phyloP scores from a whole-genome alignment of 2,888 invertebrate species.

The Tridacna gigas region DNA sequence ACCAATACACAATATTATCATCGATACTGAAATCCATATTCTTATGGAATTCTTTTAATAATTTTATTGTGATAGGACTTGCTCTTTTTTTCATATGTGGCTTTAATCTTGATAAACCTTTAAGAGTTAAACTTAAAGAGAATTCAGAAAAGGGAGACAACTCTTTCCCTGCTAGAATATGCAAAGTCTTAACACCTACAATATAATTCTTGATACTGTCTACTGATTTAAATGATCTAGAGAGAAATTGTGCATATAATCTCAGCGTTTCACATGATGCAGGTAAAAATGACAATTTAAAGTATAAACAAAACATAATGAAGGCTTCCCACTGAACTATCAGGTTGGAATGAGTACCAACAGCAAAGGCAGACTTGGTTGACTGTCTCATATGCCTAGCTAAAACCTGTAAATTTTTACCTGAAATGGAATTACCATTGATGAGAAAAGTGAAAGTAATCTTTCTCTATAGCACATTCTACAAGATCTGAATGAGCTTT shows the following conservation, averaged over 20 bases:
- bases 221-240: constrained; percentile 32
- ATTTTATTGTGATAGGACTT: not conserved
- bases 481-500: no score
- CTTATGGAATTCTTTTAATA: not conserved
- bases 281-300: constrained; percentile 25
- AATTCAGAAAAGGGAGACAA: constrained; percentile 19
- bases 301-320: constrained; percentile 32
- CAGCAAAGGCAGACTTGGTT: not conserved
- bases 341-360: constrained; percentile 21
- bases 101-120: constrained; percentile 15
- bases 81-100: not conserved
- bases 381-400: no score
- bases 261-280: constrained; percentile 21
- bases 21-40: not conserved
- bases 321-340: constrained; percentile 26
- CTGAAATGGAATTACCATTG: constrained; percentile 6
- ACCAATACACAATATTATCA: constrained; percentile 1
- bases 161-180: constrained; percentile 5
- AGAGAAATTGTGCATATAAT: constrained; percentile 33
- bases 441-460: not conserved
- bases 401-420: not conserved
- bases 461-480: not conserved
- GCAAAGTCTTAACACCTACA: constrained; percentile 24
- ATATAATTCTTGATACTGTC: constrained; percentile 35
- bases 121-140: constrained; percentile 14